Evolutionary conservation across 2,888 invertebrate genomes (phyloP).

Genomic region (Oscheius sp.): DNA sequence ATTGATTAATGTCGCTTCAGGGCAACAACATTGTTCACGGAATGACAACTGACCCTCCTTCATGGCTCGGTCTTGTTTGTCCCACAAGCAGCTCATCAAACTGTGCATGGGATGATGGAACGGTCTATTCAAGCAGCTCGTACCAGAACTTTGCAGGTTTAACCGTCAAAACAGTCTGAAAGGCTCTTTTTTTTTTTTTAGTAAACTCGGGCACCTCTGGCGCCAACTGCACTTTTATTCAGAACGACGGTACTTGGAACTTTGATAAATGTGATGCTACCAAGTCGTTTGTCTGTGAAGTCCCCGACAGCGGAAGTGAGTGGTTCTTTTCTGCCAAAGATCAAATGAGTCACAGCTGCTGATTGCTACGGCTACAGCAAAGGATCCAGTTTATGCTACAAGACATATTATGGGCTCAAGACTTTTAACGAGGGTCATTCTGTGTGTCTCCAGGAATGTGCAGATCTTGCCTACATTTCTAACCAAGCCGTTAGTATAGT

Average conservation of each 20-base stretch:
- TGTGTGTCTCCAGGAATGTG: constrained; percentile 18
- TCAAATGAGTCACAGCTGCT: constrained; percentile 14
- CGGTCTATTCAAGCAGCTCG: background rate
- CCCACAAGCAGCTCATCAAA: constrained; percentile 13
- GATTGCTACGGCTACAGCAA: constrained; percentile 31
- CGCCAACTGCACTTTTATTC: constrained; percentile 24
- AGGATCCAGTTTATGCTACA: constrained; percentile 1
- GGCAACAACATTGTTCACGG: constrained; percentile 29
- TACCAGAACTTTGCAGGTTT: constrained; percentile 22
- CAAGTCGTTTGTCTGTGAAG: constrained; percentile 26
- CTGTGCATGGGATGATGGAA: constrained; percentile 31
- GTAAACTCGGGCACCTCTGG: constrained; percentile 1
- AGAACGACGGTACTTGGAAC: constrained; percentile 19
- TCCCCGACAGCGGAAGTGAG: constrained; percentile 20
- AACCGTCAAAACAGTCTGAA: background rate
- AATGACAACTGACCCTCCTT: constrained; percentile 17
- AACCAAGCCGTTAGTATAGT: background rate
- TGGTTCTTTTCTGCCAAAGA: background rate
- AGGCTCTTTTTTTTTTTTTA: background rate
- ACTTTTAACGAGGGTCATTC: constrained; percentile 6
- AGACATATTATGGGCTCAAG: constrained; percentile 7
- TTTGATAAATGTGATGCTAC: constrained; percentile 17
- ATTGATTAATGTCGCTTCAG: background rate
- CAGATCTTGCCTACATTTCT: constrained; percentile 28
- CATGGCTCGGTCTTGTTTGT: constrained; percentile 29